Evolutionary conservation across 2,888 invertebrate genomes (phyloP), one percentile per base, ranked within the genome.

Genomic region (Slavum lentiscoides): DNA sequence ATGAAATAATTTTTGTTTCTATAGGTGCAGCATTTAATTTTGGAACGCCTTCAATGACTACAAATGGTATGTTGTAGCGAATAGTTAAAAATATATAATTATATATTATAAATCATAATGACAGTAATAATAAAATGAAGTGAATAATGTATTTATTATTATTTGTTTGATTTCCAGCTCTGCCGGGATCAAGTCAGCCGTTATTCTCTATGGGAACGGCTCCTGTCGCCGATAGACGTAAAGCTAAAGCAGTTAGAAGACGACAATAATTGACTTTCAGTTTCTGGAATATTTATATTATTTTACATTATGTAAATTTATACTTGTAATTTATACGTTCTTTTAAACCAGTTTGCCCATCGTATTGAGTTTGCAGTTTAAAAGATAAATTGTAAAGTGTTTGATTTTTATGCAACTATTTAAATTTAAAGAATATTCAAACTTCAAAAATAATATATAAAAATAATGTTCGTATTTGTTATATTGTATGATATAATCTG

Each of bases 171-270:
- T 74, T 30, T 74, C 21, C 15, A 75, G 67, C 17, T 67, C 61
- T 77, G 59, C 61, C 59, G 13, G 76, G 76, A 69, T 69, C 69
- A 53, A 61, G 69, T 61, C 69, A 77, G 61, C 21, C 76, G 2
- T 69, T 77, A 69, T 77, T 77, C 6, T 69, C 68, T 1, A 62
- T 77, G 59, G 76, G 76, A 37, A 53, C 76, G 61, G 61, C 76
- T 61, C 76, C 76, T 37, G 69, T 61, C 19, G 69, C 15, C 11
- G 69, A 77, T 21, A 77, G 76, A 39, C 59, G 69, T 21, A 77
- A 77, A 62, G 76, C 53, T n/a, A 77, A 77, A 77, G 76, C 76
- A 53, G 76, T 77, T 61, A 69, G 76, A 39, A 77, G 76, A 53
- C 61, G 76, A 17, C 75, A 67, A 58, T 75, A 59, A 61, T 59